Evolutionary conservation across 2,888 invertebrate genomes (phyloP), one percentile per base, ranked within the genome.

Genomic region (Apamea anceps): DNA sequence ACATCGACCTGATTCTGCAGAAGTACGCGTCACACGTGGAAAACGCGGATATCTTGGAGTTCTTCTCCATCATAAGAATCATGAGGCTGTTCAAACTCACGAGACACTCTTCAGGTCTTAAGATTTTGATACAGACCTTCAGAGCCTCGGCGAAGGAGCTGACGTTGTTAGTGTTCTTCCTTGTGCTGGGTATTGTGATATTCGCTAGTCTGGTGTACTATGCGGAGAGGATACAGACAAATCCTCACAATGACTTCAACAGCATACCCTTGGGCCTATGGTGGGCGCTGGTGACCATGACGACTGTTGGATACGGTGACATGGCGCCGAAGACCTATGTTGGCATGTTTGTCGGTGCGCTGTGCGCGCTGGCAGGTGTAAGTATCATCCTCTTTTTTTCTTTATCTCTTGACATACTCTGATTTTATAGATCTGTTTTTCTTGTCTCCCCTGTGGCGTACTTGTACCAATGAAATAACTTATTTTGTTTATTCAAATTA

Each of bases 241-340:
- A 99, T 97, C 99, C 99, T 84, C 98, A 99, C 95, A 99, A 99
- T 97, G 99, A 99, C 97, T 99, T 99, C 97, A 99, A 99, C 95
- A 99, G 99, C 96, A 99, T 99, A 97, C 99, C 99, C 70, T 97
- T 99, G 91, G 99, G 99, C 70, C 97, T 99, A 88, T 99, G 99
- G 99, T 99, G 99, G 99, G 99, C 99, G 70, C 98, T 99, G 96
- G 99, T 99, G 89, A 99, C 99, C 89, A 99, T 99, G 99, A 99
- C 99, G 90, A 99, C 99, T 0, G 99, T 99, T 81, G 99, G 99
- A 68, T 99, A 99, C 95, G 99, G 99, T 81, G 99, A 99, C 96
- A 99, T 99, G 99, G 99, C 98, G 90, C 99, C 99, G 84, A 99
- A 99, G 96, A 99, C 99, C 67, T 99, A 99, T 95, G 98, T 99